phyloP scores from a whole-genome alignment of 2,888 invertebrate genomes.

The Aphidius colemani region DNA sequence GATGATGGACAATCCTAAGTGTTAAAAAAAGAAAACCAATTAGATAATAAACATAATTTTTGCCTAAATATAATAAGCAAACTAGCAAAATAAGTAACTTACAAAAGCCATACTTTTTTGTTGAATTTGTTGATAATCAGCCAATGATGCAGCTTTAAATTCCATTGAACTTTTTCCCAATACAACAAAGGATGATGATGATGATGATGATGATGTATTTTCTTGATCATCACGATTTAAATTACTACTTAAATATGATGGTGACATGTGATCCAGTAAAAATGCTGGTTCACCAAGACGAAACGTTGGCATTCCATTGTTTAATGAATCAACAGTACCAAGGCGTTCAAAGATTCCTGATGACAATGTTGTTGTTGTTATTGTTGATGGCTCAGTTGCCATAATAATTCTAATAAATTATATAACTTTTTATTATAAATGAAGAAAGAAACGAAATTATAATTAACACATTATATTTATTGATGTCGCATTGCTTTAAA shows the following conservation, averaged over 20 bases:
- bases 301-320: constrained; percentile 43
- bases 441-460: too few species aligned
- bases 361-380: neutral
- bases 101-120: constrained; percentile 45
- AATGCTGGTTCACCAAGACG: constrained; percentile 42
- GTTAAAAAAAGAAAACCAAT: neutral
- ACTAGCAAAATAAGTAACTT: constrained; percentile 21
- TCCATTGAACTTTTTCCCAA: constrained; percentile 47
- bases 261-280: constrained; percentile 9
- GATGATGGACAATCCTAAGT: constrained; percentile 46
- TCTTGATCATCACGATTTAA: constrained; percentile 38
- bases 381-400: too few species aligned
- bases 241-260: constrained; percentile 22
- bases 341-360: constrained; percentile 36
- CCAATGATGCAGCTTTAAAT: constrained; percentile 41
- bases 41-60: constrained; percentile 1
- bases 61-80: neutral
- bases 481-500: too few species aligned
- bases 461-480: too few species aligned
- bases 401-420: too few species aligned
- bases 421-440: too few species aligned
- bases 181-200: constrained; percentile 42
- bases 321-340: constrained; percentile 35
- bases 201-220: constrained; percentile 44
- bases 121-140: constrained; percentile 47